Evolutionary conservation across 2,888 invertebrate species (phyloP).

Genomic region (Magallana nippona): DNA sequence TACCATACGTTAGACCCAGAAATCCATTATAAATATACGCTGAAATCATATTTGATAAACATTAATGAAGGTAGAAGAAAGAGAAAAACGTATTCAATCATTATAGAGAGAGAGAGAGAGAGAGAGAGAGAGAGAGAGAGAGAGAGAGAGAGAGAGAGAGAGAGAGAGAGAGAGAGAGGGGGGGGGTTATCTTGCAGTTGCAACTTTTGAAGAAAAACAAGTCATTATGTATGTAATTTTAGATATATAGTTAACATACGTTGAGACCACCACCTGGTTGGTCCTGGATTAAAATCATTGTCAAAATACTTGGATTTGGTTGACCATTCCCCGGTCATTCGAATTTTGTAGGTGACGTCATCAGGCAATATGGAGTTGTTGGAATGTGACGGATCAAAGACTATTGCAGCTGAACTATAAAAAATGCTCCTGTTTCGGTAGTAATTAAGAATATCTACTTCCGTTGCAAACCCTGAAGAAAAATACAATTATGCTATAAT

Average conservation of each 20-base stretch:
- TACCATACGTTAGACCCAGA: slow-evolving; percentile 84
- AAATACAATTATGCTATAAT: too few species aligned
- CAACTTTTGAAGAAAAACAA: neutral
- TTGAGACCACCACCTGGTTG: neutral
- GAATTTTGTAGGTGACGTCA: slow-evolving; percentile 42
- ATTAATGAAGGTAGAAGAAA: neutral
- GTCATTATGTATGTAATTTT: neutral
- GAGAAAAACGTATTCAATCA: too few species aligned
- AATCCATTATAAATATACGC: slow-evolving; percentile 85
- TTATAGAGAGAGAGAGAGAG: neutral
- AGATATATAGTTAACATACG: too few species aligned
- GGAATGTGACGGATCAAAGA: slow-evolving; percentile 40
- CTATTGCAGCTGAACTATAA: slow-evolving; percentile 23
- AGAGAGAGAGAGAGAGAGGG: too few species aligned
- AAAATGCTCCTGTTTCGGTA: slow-evolving; percentile 10
- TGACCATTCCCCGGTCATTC: slow-evolving; percentile 29
- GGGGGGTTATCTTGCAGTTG: too few species aligned
- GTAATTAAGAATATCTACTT: slow-evolving; percentile 39
- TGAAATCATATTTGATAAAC: slow-evolving; percentile 75
- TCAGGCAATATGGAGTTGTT: slow-evolving; percentile 37
- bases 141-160: neutral
- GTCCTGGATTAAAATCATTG: neutral
- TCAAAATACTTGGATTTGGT: neutral
- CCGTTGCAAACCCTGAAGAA: slow-evolving; percentile 31
- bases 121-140: neutral